Base-by-base conservation (phyloP, 1,140 invertebrate genomes). In the Sitophilus oryzae region DNA sequence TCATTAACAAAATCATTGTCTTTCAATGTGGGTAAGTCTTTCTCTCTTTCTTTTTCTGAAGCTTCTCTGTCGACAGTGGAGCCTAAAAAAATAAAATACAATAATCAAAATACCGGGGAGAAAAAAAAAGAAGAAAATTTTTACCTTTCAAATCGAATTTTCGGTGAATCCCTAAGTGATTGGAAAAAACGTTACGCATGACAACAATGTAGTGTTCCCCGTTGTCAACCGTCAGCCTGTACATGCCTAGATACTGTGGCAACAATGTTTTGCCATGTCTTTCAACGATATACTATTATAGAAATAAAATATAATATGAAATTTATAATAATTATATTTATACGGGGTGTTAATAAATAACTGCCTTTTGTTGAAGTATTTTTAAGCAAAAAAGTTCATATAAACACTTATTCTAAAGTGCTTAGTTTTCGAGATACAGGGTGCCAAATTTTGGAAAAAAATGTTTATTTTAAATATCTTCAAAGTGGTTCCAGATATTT, bases 1-100 rank as follows among this genome's bases (percentile, higher is more conserved):
- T 98, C 93, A 68, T 96, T 96, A 14, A 98, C 86, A 72, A 99
- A 99, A 77, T 99, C 96, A 72, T 98, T 99, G 75, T 99, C 97
- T 73, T 99, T 99, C 38, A 91, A 85, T 5, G 96, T 98, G 0
- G 96, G 97, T 53, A 98, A 76, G 60, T 95, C 91, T 72, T 99
- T 99, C 66, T 93, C 89, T 66, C 93, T 81, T 73, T 99, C 97
- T 72, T 98, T 98, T 56, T 98, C 94, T 4, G 93, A 97, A 8
- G 97, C 97, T 74, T 97, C 93, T 42, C 97, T 81, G 74, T 98
- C 95, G 8, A 99, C 94, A 10, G 96, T 99, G 8, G 96, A 99
- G n/a, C 97, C 53, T 55, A 8, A 9, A 40, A 47, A 45, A 6
- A 37, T 30, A 11, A 30, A 30, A 11, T 34, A 11, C 25, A 30